A percentile compares a stretch with the other conserved stretches of the same genome.
Conservation (phyloP, 1,140 invertebrate species). For the Lineus longissimus region DNA sequence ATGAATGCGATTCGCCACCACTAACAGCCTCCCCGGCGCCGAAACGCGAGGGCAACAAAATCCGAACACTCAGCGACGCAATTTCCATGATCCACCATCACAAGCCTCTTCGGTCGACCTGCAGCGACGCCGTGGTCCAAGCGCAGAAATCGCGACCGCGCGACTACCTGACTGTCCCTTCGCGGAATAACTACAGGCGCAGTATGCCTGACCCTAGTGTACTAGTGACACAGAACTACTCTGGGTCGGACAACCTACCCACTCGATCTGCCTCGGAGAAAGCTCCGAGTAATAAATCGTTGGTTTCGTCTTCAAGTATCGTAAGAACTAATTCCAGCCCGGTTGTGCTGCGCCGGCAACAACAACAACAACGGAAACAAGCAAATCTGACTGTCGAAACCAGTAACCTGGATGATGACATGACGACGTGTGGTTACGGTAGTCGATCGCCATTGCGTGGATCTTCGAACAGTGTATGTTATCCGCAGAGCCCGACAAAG, state of each 20-base stretch:
- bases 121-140: slow-evolving; percentile 19
- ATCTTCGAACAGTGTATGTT: too few species aligned
- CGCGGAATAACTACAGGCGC: neutral
- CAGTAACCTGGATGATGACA: too few species aligned
- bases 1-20: slow-evolving; percentile 27
- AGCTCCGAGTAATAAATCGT: too few species aligned
- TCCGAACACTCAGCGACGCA: neutral
- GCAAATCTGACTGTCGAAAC: too few species aligned
- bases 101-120: slow-evolving; percentile 23
- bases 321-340: neutral
- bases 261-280: too few species aligned
- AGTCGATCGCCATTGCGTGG: too few species aligned
- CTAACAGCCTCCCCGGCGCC: slow-evolving; percentile 32
- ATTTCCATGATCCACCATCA: slow-evolving; percentile 18
- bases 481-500: too few species aligned
- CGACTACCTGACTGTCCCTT: neutral
- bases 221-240: too few species aligned
- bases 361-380: neutral
- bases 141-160: neutral
- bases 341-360: neutral
- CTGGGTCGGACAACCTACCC: too few species aligned
- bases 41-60: slow-evolving; percentile 23
- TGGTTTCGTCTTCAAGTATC: too few species aligned
- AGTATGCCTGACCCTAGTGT: too few species aligned
- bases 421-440: too few species aligned